Percentiles rank a stretch among this genome's conserved stretches.
phyloP scores from a whole-genome alignment of 2,797 vertebrate genomes.

The Avahi laniger region DNA sequence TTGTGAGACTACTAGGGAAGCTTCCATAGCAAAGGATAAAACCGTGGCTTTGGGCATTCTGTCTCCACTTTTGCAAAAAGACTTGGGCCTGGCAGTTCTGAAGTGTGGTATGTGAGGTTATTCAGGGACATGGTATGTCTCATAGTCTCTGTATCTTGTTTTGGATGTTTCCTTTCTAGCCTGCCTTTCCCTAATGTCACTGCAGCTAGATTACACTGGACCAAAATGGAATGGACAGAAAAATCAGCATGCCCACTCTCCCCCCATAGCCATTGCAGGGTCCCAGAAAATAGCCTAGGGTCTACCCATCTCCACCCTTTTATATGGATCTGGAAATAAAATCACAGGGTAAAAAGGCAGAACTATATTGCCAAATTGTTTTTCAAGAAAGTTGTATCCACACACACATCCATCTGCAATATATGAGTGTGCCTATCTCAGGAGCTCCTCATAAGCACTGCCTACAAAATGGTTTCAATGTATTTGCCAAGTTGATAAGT shows the following conservation, averaged over 20 bases:
- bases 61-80: background rate
- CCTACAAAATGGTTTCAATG: constrained; percentile 14
- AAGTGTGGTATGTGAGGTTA: no score
- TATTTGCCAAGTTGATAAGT: background rate
- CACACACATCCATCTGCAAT: background rate
- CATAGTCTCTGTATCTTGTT: background rate
- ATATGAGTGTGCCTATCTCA: background rate
- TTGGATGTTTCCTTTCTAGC: background rate
- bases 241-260: background rate
- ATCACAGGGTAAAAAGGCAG: background rate
- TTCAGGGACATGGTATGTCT: background rate
- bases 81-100: background rate
- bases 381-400: constrained; percentile 14
- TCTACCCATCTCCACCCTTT: background rate
- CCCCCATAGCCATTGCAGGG: background rate
- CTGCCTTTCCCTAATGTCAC: background rate
- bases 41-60: background rate
- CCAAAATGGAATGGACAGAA: background rate
- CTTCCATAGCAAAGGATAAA: background rate
- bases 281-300: background rate
- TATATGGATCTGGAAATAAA: background rate
- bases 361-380: constrained; percentile 2
- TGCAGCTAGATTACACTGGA: background rate
- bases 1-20: background rate
- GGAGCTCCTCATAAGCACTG: background rate